A percentile compares a stretch with the other conserved stretches of the same genome.
These are phyloP conservation scores for Cheilosia vernalis DNA, from an alignment of 2,888 invertebrate genomes.

Conservation along the genomic window DNA sequence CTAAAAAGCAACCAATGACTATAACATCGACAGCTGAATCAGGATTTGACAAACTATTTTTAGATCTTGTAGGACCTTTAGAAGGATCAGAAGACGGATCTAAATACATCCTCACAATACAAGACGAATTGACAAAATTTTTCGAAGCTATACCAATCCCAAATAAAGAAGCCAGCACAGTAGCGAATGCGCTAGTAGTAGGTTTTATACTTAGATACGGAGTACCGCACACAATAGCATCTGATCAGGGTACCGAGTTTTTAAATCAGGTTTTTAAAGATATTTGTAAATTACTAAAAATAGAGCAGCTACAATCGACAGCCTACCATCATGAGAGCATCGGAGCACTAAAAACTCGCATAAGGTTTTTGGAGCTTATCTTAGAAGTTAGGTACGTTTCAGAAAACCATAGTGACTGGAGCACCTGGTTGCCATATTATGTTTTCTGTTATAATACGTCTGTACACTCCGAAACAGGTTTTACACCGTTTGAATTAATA, in stretches of 20 bases:
- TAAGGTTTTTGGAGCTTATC: background rate
- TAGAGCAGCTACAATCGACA: background rate
- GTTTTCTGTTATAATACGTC: too few relatives aligned
- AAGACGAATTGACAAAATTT: background rate
- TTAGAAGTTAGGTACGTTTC: conserved; percentile 19
- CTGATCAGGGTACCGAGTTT: background rate
- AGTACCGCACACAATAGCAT: background rate
- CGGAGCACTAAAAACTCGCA: conserved; percentile 23
- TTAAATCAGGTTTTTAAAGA: background rate
- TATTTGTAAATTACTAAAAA: background rate
- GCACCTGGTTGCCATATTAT: too few relatives aligned
- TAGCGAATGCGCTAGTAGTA: background rate
- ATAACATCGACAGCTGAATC: background rate
- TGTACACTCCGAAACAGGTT: too few relatives aligned
- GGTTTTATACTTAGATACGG: background rate
- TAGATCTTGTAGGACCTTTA: too few relatives aligned
- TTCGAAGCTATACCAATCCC: background rate
- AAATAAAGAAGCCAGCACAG: background rate
- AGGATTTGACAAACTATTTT: background rate
- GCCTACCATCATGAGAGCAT: conserved; percentile 5
- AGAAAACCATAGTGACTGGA: conserved; percentile 5
- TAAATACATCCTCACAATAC: background rate
- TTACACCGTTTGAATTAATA: too few relatives aligned
- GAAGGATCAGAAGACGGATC: too few relatives aligned
- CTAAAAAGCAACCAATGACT: background rate